A percentile compares a stretch with the other conserved stretches of the same genome.
Evolutionary conservation across 2,113 vertebrate species (phyloP).

Genomic region (Hippocampus barbouri): DNA sequence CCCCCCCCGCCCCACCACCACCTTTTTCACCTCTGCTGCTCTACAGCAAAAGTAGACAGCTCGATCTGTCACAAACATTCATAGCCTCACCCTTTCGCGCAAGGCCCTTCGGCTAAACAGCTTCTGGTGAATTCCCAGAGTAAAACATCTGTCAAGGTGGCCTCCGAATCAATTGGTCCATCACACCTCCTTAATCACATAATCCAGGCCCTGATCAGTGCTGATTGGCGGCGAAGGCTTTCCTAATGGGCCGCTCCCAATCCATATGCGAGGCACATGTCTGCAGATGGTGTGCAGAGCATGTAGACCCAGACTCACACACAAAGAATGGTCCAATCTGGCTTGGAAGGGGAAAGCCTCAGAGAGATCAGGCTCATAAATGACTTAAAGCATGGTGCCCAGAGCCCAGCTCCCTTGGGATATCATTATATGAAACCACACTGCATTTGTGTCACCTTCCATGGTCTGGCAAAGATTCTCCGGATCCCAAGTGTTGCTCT

Average conservation of each 20-base stretch:
- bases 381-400: constrained; percentile 28
- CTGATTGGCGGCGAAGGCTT: constrained; percentile 27
- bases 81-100: background rate
- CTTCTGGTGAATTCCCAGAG: constrained; percentile 26
- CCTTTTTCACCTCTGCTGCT: background rate
- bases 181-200: constrained; percentile 50
- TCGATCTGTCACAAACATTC: background rate
- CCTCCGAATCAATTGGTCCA: constrained; percentile 46
- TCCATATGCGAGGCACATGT: constrained; percentile 23
- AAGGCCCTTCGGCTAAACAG: constrained; percentile 9
- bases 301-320: constrained; percentile 10
- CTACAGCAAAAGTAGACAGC: constrained; percentile 7
- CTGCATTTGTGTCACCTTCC: constrained; percentile 30
- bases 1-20: too few species aligned
- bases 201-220: constrained; percentile 43
- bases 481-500: background rate
- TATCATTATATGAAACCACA: constrained; percentile 54
- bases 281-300: constrained; percentile 15
- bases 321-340: background rate
- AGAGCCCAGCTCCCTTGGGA: constrained; percentile 33
- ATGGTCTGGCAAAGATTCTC: constrained; percentile 43
- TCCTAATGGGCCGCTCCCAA: constrained; percentile 29
- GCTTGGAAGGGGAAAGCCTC: background rate
- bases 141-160: constrained; percentile 45
- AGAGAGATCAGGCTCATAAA: constrained; percentile 30